These are phyloP conservation scores for Fistularia tabacaria DNA, from an alignment of 2,797 vertebrate species.

Conservation along the genomic window DNA sequence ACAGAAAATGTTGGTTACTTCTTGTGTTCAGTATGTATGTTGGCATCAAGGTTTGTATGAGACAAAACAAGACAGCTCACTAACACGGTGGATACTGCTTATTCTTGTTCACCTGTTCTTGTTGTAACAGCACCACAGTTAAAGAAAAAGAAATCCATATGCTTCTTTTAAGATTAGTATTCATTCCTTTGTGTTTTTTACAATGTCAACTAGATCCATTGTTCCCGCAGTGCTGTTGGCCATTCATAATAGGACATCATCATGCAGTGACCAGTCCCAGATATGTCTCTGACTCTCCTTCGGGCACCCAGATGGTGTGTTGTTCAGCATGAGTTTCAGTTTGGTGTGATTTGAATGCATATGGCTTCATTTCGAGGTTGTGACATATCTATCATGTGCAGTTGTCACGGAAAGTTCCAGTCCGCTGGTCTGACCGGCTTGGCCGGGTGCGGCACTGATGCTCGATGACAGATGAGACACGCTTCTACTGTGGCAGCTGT, in stretches of 20 bases:
- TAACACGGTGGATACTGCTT: too few species aligned
- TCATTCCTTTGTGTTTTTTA: too few species aligned
- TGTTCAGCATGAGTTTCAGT: conserved; percentile 25
- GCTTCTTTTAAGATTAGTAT: too few species aligned
- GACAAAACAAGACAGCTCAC: too few species aligned
- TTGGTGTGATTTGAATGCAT: conserved; percentile 61
- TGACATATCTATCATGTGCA: conserved; percentile 58
- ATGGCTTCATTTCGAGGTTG: conserved; percentile 65
- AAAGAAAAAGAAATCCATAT: too few species aligned
- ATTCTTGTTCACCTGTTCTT: too few species aligned
- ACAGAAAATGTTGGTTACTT: too few species aligned
- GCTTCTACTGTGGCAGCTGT: conserved; percentile 40
- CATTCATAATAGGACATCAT: conserved; percentile 29
- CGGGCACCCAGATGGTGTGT: conserved; percentile 41
- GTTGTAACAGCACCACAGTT: too few species aligned
- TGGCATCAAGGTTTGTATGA: too few species aligned
- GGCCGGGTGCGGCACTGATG: conserved; percentile 41
- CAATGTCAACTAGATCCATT: neutral
- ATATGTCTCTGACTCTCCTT: conserved; percentile 24
- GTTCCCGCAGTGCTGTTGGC: neutral
- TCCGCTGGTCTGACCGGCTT: conserved; percentile 43
- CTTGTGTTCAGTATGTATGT: too few species aligned
- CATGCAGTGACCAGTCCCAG: conserved; percentile 13
- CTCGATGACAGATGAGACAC: conserved; percentile 60
- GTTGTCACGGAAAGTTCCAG: conserved; percentile 56